Evolutionary conservation across 2,888 invertebrate species (phyloP).

Genomic region (Pammene aurita): DNA sequence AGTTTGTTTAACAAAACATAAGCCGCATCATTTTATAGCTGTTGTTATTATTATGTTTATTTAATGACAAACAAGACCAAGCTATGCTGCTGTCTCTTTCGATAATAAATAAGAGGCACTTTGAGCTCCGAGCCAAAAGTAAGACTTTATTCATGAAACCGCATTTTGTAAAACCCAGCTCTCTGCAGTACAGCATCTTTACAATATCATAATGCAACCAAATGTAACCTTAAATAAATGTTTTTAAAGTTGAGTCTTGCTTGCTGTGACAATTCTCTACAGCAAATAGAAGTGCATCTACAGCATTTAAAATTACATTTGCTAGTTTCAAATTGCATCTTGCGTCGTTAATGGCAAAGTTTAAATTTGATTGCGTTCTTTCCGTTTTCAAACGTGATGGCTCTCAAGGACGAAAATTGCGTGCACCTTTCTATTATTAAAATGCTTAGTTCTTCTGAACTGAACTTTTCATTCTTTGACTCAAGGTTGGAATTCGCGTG

Average conservation of each 20-base stretch:
- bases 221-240: neutral
- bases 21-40: too few relatives aligned
- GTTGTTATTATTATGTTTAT: too few relatives aligned
- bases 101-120: slow-evolving; percentile 17
- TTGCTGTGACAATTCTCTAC: neutral
- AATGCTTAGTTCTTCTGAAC: neutral
- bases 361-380: slow-evolving; percentile 18
- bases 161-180: slow-evolving; percentile 18
- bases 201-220: neutral
- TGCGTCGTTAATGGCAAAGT: slow-evolving; percentile 1
- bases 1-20: too few relatives aligned
- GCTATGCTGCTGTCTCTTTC: neutral
- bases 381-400: neutral
- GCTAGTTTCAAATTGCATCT: slow-evolving; percentile 10
- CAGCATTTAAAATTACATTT: slow-evolving; percentile 22
- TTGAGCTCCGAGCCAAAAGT: slow-evolving; percentile 16
- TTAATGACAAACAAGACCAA: neutral
- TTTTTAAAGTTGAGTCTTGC: slow-evolving; percentile 2
- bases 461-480: neutral
- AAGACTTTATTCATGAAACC: slow-evolving; percentile 21
- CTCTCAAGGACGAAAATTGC: slow-evolving; percentile 11
- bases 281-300: slow-evolving; percentile 15
- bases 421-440: slow-evolving; percentile 9
- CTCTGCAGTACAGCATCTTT: slow-evolving; percentile 7
- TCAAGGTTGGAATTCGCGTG: slow-evolving; percentile 22